Evolutionary conservation across 2,113 vertebrate species (phyloP), one percentile per base, ranked within the genome.

Genomic region (Ctenomys sociabilis): DNA sequence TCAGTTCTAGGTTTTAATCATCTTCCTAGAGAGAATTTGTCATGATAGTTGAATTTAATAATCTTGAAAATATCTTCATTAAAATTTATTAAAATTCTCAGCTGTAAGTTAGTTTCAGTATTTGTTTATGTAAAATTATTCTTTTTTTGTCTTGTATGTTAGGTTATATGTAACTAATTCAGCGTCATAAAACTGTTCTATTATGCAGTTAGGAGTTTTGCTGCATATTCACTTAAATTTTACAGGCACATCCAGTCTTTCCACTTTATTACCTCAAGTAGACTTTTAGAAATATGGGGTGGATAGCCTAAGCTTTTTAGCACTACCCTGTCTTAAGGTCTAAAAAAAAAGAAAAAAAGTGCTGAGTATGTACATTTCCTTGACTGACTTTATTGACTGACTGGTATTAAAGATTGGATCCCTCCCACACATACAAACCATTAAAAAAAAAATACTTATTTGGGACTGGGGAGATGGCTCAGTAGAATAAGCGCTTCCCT

Each of bases 211-310:
- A 3, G 80, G 86, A 77, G 90, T 63, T 96, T 93, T 85, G 9
- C 21, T 85, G 43, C 26, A 63, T 75, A 14, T 26, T 90, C 21
- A 30, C 32, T 94, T 90, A 35, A 92, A 84, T 92, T 94, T 95
- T 32, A 83, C 26, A 84, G 13, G 87, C 68, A 73, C 17, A 13
- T 26, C 24, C 68, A 87, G 64, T 68, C 30, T 83, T 11, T 72
- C 82, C 78, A 83, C 32, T 26, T 37, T 43, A 70, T 37, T 92
- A 35, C 14, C n/a, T 86, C 35, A 87, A 52, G 4, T 22, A 85
- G 66, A 19, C 40, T 93, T 95, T 86, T 77, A 68, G 72, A 95
- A 95, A 83, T 93, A 37, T 1, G 54, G 16, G 88, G n/a, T 95
- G 86, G 14, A n/a, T 49, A 30, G 7, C 0, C 75, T 78, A 6